Base-by-base conservation (phyloP, 2,113 vertebrate genomes). In the Cavia aperea region DNA sequence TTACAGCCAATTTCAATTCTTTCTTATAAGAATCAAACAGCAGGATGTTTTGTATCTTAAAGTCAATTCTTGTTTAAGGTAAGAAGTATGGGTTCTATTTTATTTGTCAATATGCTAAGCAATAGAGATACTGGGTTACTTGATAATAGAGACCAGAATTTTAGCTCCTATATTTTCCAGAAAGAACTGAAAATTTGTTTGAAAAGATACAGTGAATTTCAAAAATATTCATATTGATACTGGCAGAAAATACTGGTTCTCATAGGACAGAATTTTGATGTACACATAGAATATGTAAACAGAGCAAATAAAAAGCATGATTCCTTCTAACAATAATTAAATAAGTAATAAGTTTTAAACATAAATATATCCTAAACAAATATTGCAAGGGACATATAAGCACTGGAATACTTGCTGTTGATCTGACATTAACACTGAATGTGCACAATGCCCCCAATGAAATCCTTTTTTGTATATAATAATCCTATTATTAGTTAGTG, bases 381-480 rank as follows among this genome's bases (percentile, higher is more conserved):
- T 85, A 73, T 54, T 77, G 19, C 10, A 72, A 36, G 6, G 60
- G 4, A 65, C 23, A 87, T 10, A 79, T 8, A 70, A 49, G 63
- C 8, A 86, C 63, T 79, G 46, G 79, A 79, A 81, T 89, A 49
- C 73, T 56, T 87, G 21, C 63, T 68, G 23, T 82, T 81, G 43
- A 77, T 43, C 10, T 93, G 49, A 78, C 7, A 79, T 89, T 94
- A 31, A 92, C 43, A 89, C 73, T 93, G 63, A 88, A 94, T 23
- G 21, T 8, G 12, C 23, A 1, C 56, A 39, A 46, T 13, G 15
- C 29, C 68, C 12, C 18, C 18, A 36, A 33, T 39, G 8, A 49
- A 79, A 85, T 79, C 8, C 5, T n/a, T 29, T 93, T 62, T 8
- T 60, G 33, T 54, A 66, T 43, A 16, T 51, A 85, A 13, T 75